These are phyloP conservation scores for Drosophila borealis DNA, from an alignment of 2,888 invertebrate species.

Conservation along the genomic window DNA sequence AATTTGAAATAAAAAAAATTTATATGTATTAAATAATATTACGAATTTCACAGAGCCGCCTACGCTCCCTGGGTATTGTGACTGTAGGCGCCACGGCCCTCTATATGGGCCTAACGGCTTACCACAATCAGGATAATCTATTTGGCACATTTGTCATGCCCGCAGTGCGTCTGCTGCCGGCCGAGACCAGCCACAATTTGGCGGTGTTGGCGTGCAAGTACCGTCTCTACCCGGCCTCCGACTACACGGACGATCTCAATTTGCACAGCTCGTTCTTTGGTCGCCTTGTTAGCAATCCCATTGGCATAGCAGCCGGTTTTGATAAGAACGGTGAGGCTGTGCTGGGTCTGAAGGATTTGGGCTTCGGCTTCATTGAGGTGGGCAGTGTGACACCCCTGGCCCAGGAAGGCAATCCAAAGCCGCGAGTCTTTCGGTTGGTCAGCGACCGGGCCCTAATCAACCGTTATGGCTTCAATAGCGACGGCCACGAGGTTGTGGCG, in stretches of 20 bases:
- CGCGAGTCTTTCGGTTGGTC: conserved; percentile 94
- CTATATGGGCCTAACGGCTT: conserved; percentile 44
- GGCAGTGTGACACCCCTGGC: conserved; percentile 98
- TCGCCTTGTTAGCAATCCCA: conserved; percentile 92
- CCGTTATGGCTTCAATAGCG: conserved; percentile 98
- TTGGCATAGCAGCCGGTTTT: conserved; percentile 99
- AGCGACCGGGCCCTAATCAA: conserved; percentile 97
- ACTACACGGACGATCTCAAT: conserved; percentile 58
- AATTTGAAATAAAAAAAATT: background rate
- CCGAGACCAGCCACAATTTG: conserved; percentile 93
- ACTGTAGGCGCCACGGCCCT: conserved; percentile 60
- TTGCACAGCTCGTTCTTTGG: conserved; percentile 90
- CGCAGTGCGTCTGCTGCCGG: conserved; percentile 86
- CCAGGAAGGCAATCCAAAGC: conserved; percentile 96
- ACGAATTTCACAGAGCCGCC: conserved; percentile 37
- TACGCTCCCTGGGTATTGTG: conserved; percentile 63
- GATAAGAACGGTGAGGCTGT: conserved; percentile 98
- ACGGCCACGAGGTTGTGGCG: conserved; percentile 92
- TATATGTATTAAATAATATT: background rate
- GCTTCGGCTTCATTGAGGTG: conserved; percentile 98
- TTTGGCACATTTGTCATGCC: conserved; percentile 70
- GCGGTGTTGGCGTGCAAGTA: conserved; percentile 92
- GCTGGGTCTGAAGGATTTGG: conserved; percentile 91
- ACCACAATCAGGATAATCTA: conserved; percentile 45
- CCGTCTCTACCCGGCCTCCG: conserved; percentile 67